These are phyloP conservation scores for Bovichtus variegatus DNA, from an alignment of 2,797 vertebrate genomes.

Conservation along the genomic window DNA sequence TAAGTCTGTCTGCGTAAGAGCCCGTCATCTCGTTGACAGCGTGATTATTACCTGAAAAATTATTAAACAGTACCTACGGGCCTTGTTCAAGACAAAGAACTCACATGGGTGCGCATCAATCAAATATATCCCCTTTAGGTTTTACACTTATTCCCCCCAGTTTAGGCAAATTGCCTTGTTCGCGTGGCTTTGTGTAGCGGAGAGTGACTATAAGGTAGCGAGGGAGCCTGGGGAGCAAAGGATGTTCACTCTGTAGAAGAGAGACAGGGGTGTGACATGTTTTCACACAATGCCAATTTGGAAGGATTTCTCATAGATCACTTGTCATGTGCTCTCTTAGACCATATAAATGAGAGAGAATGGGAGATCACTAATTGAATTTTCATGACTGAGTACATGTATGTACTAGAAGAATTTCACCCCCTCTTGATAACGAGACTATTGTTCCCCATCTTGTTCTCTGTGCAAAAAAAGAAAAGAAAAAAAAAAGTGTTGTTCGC, in stretches of 20 bases:
- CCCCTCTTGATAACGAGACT: constrained; percentile 81
- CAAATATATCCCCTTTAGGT: constrained; percentile 87
- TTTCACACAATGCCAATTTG: constrained; percentile 88
- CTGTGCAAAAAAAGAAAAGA: constrained; percentile 45
- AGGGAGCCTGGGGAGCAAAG: constrained; percentile 85
- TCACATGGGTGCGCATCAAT: constrained; percentile 87
- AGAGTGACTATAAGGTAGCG: constrained; percentile 87
- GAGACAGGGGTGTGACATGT: constrained; percentile 87
- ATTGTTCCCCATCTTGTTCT: constrained; percentile 81
- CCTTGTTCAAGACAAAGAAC: constrained; percentile 86
- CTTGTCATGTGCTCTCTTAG: constrained; percentile 87
- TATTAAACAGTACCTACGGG: constrained; percentile 88
- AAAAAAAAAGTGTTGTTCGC: constrained; percentile 68
- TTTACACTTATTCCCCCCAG: constrained; percentile 88
- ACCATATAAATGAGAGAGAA: constrained; percentile 88
- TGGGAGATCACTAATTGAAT: constrained; percentile 87
- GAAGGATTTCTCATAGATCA: constrained; percentile 86
- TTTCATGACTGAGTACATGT: constrained; percentile 86
- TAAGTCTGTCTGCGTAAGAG: constrained; percentile 83
- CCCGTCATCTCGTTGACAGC: constrained; percentile 85
- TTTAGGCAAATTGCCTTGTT: constrained; percentile 88
- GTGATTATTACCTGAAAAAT: constrained; percentile 89
- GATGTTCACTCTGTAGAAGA: constrained; percentile 87
- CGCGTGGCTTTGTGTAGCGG: constrained; percentile 85
- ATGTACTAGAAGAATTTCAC: constrained; percentile 78